Conservation (phyloP, 2,888 invertebrate species). For the Bombyx huttoni region DNA sequence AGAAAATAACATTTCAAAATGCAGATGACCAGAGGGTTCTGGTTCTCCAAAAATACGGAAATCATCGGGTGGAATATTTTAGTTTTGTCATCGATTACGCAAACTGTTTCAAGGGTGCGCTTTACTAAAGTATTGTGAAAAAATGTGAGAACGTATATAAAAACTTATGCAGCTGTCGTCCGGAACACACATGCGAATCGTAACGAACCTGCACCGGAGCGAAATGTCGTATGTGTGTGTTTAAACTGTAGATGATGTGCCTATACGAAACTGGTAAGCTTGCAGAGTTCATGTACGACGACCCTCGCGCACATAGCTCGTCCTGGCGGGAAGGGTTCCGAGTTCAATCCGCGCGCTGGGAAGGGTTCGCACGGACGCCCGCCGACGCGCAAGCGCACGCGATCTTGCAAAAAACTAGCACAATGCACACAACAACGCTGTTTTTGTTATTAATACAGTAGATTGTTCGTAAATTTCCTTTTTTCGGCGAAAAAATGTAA, state of each 20-base stretch:
- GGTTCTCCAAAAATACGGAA: constrained; percentile 67
- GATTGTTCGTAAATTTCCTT: constrained; percentile 70
- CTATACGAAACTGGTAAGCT: constrained; percentile 20
- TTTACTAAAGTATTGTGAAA: constrained; percentile 61
- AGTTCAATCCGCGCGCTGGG: constrained; percentile 44
- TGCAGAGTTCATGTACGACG: constrained; percentile 24
- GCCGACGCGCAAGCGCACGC: constrained; percentile 72
- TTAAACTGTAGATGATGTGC: constrained; percentile 16
- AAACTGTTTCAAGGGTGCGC: constrained; percentile 73
- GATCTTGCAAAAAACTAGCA: constrained; percentile 62
- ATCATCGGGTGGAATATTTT: constrained; percentile 71
- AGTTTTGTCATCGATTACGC: constrained; percentile 74
- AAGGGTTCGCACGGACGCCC: constrained; percentile 66
- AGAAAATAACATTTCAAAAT: constrained; percentile 5
- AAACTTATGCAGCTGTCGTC: constrained; percentile 68
- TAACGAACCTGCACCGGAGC: constrained; percentile 26
- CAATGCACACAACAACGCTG: constrained; percentile 62
- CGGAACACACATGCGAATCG: constrained; percentile 71
- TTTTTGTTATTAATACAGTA: constrained; percentile 69
- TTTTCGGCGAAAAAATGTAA: constrained; percentile 63
- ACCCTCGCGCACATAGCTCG: constrained; percentile 45
- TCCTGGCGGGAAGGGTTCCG: constrained; percentile 54
- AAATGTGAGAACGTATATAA: constrained; percentile 69
- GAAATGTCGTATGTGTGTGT: constrained; percentile 35
- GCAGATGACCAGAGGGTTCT: constrained; percentile 24